Evolutionary conservation across 2,888 invertebrate species (phyloP).

Genomic region (Agapetus fuscipes): DNA sequence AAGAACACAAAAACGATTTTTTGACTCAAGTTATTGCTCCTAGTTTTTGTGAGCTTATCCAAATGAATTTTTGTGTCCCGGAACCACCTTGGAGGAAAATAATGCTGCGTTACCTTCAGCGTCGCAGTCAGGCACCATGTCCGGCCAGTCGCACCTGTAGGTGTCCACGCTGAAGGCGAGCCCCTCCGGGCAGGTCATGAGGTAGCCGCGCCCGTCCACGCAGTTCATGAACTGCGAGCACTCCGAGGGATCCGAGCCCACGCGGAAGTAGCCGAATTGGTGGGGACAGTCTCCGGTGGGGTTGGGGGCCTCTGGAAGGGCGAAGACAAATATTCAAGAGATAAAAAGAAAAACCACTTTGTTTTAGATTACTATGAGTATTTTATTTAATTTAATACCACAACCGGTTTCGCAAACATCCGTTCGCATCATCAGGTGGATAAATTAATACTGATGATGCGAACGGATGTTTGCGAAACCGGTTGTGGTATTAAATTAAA

Average conservation of each 20-base stretch:
- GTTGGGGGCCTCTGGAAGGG: conserved; percentile 51
- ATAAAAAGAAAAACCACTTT: too few relatives aligned
- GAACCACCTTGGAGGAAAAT: conserved; percentile 6
- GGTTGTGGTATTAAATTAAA: too few relatives aligned
- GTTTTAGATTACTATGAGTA: too few relatives aligned
- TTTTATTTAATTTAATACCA: too few relatives aligned
- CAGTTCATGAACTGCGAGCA: conserved; percentile 79
- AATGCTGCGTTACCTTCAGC: conserved; percentile 53
- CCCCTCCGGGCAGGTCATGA: conserved; percentile 75
- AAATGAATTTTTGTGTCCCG: conserved; percentile 1
- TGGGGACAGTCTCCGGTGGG: conserved; percentile 73
- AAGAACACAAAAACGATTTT: too few relatives aligned
- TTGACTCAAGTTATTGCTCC: background rate
- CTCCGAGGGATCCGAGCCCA: conserved; percentile 33
- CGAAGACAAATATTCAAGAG: conserved; percentile 23
- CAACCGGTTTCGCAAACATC: too few relatives aligned
- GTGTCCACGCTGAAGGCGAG: conserved; percentile 63
- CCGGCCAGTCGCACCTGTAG: conserved; percentile 83
- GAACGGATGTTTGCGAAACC: too few relatives aligned
- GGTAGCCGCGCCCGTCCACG: conserved; percentile 63
- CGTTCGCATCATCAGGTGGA: too few relatives aligned
- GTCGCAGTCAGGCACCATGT: conserved; percentile 70
- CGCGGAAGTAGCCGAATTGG: conserved; percentile 70
- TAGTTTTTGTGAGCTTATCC: conserved; percentile 5
- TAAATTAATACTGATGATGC: too few relatives aligned